Evolutionary conservation across 2,888 invertebrate species (phyloP).

Genomic region (Ophion obscuratus): DNA sequence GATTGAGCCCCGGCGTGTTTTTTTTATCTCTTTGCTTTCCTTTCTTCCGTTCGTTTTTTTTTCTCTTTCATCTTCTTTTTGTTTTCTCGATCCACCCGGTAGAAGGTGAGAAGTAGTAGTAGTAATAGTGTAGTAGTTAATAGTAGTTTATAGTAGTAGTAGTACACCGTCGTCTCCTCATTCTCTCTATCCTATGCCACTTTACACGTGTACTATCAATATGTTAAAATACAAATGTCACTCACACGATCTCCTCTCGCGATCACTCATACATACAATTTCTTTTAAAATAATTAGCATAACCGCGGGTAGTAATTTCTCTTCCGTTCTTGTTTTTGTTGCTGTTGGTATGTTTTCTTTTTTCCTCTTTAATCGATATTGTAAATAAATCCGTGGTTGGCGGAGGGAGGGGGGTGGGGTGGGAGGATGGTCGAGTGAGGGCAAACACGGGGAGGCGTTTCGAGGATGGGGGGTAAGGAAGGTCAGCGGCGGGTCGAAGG

Average conservation of each 20-base stretch:
- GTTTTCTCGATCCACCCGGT: slow-evolving; percentile 59
- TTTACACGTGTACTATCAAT: slow-evolving; percentile 84
- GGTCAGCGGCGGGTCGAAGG: slow-evolving; percentile 53
- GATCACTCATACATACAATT: slow-evolving; percentile 81
- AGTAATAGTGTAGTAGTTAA: slow-evolving; percentile 65
- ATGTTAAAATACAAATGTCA: slow-evolving; percentile 84
- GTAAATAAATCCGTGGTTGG: slow-evolving; percentile 81
- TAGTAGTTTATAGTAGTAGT: slow-evolving; percentile 66
- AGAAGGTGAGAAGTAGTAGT: slow-evolving; percentile 67
- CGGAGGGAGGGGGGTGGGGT: slow-evolving; percentile 51
- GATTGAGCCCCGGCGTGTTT: slow-evolving; percentile 77
- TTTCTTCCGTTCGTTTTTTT: slow-evolving; percentile 58
- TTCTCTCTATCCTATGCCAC: slow-evolving; percentile 82
- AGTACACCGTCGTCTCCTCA: slow-evolving; percentile 68
- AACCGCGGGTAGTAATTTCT: slow-evolving; percentile 79
- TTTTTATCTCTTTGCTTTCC: slow-evolving; percentile 69
- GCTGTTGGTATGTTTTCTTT: slow-evolving; percentile 60
- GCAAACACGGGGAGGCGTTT: slow-evolving; percentile 34
- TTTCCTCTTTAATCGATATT: slow-evolving; percentile 75
- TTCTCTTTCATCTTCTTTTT: slow-evolving; percentile 37
- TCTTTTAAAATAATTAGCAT: slow-evolving; percentile 83
- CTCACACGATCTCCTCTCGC: slow-evolving; percentile 78
- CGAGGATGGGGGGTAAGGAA: slow-evolving; percentile 15
- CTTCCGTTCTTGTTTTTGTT: slow-evolving; percentile 61
- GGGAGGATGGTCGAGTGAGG: slow-evolving; percentile 62